Base-by-base conservation (phyloP, 2,113 vertebrate species). In the Tor tambroides region DNA sequence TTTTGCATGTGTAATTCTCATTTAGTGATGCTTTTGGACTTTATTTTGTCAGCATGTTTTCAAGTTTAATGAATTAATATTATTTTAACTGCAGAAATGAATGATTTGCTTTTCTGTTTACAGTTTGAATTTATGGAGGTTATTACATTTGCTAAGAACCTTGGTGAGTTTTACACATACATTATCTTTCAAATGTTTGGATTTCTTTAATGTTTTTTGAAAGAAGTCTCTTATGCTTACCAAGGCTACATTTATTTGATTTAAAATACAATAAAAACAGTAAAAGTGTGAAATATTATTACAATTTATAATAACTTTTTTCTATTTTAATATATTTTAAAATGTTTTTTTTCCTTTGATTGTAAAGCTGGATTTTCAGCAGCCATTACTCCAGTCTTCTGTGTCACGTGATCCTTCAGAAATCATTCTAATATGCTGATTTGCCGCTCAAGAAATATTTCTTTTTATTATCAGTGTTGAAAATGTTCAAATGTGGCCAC, bases 111-210 rank as follows among this genome's bases (percentile, higher is more conserved):
- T 35, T 15, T 82, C 28, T 71, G n/a, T 46, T 54, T 51, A 71
- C 43, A 83, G 81, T 54, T 83, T 38, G 15, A 54, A 72, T 72
- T 21, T 83, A 83, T 83, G 86, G 93, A 94, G 2, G 84, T 94
- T 32, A 23, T 96, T 83, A 38, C 67, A 5, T 92, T 77, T 54
- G 94, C 94, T 28, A 90, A 61, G 0, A 91, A 91, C 76, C 51
- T 80, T 0, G 94, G 95, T 96, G 80, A 94, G 94, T 90, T 75
- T 14, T 32, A 4, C 35, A 30, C 17, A 71, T 8, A 26, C 1
- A n/a, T 54, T 14, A 0, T 1, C 28, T 30, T 81, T 26, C 6
- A 61, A 23, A 38, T 80, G 38, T 61, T 72, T 23, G 21, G 56
- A 61, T 61, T n/a, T 61, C 23, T 61, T 23, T 9, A 51, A 17